Evolutionary conservation across 2,113 vertebrate genomes (phyloP).

Genomic region (Heterocephalus glaber): DNA sequence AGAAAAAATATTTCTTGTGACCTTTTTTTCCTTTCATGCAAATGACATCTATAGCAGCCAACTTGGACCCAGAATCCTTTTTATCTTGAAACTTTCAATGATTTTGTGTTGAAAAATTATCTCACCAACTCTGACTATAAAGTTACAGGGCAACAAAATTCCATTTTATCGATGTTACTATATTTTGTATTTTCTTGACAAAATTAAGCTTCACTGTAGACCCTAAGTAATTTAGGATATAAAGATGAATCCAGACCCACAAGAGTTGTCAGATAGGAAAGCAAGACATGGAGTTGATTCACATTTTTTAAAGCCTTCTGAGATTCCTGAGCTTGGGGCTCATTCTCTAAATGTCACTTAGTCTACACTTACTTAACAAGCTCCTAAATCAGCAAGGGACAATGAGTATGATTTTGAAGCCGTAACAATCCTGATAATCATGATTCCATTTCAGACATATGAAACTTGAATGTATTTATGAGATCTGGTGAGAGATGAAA

Average conservation of each 20-base stretch:
- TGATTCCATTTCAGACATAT: not conserved
- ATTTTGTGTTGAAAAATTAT: not conserved
- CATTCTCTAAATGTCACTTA: not conserved
- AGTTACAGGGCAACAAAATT: not conserved
- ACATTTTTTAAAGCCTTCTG: not conserved
- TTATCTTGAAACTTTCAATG: not conserved
- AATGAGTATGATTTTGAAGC: not conserved
- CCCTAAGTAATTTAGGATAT: not conserved
- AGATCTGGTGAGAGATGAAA: not conserved
- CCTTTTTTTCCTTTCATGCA: not conserved
- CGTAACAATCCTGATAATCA: not conserved
- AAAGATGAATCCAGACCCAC: not conserved
- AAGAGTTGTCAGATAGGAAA: not conserved
- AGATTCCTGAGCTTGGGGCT: not conserved
- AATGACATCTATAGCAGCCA: not conserved
- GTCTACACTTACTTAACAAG: not conserved
- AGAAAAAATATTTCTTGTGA: not conserved
- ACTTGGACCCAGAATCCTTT: not conserved
- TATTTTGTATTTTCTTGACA: not conserved
- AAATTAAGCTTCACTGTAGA: not conserved
- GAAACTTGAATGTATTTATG: not conserved
- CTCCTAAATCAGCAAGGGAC: not conserved
- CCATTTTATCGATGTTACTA: not conserved
- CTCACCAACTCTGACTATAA: not conserved
- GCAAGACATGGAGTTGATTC: not conserved